Evolutionary conservation across 2,113 vertebrate species (phyloP), one percentile per base, ranked within the genome.

Genomic region (Phycodurus eques): DNA sequence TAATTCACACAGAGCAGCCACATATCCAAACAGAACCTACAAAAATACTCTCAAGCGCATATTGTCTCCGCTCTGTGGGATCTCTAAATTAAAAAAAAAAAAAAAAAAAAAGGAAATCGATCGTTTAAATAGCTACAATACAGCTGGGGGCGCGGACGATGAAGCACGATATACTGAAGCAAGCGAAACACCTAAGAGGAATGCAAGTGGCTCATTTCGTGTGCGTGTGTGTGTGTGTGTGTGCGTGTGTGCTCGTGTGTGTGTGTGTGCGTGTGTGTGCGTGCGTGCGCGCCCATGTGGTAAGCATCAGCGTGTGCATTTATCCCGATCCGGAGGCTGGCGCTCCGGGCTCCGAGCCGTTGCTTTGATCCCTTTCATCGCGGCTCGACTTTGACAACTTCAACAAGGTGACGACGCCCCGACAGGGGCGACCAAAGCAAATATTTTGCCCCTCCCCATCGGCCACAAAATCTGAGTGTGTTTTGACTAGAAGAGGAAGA

Each of bases 401-500:
- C 77, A 76, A 85, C 77, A 76, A 85, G 73, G 72, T 74, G 77
- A 61, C 12, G 75, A 79, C 66, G 17, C 71, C 53, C 17, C 8
- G 3, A 66, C 76, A 64, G 67, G 1, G 0, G 66, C 7, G 12
- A 81, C 59, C 77, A 83, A 86, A 81, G 68, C 59, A 82, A 89
- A 89, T 89, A 75, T 85, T 83, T 85, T 76, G 76, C 62, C 66
- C 69, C 20, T 0, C n/a, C 53, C 63, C 59, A 9, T 61, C 59
- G 4, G 59, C 59, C 62, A 44, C 9, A 61, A 83, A 74, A 75
- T 72, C 63, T 3, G 8, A 63, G 77, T 76, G 70, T 83, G 80
- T 77, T 85, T 76, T 60, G 67, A 86, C 71, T 71, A 61, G 62
- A 77, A 42, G 72, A 82, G 74, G 78, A 83, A 74, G 77, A 80